A percentile compares a stretch with the other conserved stretches of the same genome.
phyloP scores from a whole-genome alignment of 2,888 invertebrate species.

The Agriopis marginaria region DNA sequence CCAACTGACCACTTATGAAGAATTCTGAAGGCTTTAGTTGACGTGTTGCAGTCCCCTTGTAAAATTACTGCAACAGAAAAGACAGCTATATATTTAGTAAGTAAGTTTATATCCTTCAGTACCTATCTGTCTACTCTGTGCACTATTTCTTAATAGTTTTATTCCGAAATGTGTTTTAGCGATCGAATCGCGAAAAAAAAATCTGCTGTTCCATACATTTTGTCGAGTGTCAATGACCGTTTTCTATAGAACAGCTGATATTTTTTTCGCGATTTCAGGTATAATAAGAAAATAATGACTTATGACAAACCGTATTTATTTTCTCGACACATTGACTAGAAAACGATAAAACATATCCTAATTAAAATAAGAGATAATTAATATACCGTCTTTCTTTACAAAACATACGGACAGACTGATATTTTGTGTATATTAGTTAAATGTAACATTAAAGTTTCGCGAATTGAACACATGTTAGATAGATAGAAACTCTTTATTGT shows the following conservation, averaged over 20 bases:
- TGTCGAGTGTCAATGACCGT: too few relatives aligned
- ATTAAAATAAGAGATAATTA: background rate
- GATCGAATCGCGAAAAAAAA: too few relatives aligned
- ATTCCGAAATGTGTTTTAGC: too few relatives aligned
- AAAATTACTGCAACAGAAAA: background rate
- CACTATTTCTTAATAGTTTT: background rate
- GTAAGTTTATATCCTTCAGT: too few relatives aligned
- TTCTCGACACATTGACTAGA: background rate
- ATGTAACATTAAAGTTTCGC: too few relatives aligned
- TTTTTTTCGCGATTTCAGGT: too few relatives aligned
- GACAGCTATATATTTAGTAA: background rate
- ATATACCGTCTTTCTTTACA: conserved; percentile 9
- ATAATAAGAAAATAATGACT: too few relatives aligned
- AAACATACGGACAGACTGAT: conserved; percentile 21
- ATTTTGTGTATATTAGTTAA: conserved; percentile 18
- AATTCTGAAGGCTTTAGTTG: background rate
- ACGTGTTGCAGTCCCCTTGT: too few relatives aligned
- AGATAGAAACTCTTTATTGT: too few relatives aligned
- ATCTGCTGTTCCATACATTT: too few relatives aligned
- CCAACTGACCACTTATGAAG: background rate
- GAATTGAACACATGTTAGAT: too few relatives aligned
- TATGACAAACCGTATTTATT: background rate
- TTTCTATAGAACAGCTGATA: too few relatives aligned
- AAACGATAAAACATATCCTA: background rate
- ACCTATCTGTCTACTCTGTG: background rate